These are phyloP conservation scores for Zosterops lateralis DNA, from an alignment of 2,113 vertebrate genomes.

Conservation along the genomic window DNA sequence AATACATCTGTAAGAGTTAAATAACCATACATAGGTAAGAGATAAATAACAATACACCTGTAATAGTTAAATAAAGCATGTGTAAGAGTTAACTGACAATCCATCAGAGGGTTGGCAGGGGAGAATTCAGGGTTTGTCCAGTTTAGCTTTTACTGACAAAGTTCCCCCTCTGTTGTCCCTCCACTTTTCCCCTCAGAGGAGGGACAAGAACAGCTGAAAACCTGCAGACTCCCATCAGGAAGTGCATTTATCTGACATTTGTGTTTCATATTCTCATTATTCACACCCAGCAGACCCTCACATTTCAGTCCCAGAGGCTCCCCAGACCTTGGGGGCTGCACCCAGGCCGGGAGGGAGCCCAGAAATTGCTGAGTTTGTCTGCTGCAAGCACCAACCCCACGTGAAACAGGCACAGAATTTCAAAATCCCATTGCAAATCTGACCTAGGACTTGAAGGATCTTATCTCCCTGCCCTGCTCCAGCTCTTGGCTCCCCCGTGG, in stretches of 20 bases:
- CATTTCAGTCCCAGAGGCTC: background rate
- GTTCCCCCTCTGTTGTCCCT: background rate
- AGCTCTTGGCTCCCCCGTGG: background rate
- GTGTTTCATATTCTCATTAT: background rate
- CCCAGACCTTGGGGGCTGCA: background rate
- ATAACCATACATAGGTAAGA: too few relatives aligned
- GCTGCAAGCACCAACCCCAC: background rate
- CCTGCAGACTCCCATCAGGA: background rate
- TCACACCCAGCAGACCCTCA: background rate
- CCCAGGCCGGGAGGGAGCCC: background rate
- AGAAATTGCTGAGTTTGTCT: accelerated
- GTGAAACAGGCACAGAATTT: accelerated
- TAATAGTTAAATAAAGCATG: too few relatives aligned
- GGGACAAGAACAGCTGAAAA: background rate
- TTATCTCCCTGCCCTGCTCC: background rate
- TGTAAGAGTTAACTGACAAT: background rate
- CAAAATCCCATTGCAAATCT: too few relatives aligned
- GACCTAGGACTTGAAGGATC: accelerated
- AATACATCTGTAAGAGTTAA: too few relatives aligned
- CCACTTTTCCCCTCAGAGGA: background rate
- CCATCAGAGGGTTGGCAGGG: background rate
- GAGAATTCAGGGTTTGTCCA: background rate
- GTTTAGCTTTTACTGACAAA: background rate
- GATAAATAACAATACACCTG: too few relatives aligned
- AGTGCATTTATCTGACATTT: background rate